These are phyloP conservation scores for Mustela nigripes DNA, from an alignment of 2,113 vertebrate species.

Conservation along the genomic window DNA sequence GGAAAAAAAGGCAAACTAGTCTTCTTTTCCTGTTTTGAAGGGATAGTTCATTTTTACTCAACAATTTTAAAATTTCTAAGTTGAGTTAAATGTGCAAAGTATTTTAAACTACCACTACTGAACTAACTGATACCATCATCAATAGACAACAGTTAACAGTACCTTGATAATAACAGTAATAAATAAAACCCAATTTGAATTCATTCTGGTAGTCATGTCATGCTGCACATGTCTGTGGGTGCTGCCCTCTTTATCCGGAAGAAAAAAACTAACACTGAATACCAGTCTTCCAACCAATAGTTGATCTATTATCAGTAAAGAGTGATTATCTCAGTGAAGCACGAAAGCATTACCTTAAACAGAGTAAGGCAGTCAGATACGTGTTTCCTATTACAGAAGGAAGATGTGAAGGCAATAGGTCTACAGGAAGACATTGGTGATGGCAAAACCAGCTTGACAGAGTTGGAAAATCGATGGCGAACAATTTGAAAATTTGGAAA, in stretches of 20 bases:
- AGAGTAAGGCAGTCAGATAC: constrained; percentile 43
- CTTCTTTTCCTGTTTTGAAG: not conserved
- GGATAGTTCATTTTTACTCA: constrained; percentile 5
- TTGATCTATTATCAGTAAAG: constrained; percentile 54
- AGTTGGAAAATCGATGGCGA: not conserved
- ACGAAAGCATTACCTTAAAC: not conserved
- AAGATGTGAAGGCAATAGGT: not conserved
- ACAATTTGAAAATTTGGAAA: not conserved
- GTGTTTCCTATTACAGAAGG: not conserved
- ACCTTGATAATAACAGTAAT: not conserved
- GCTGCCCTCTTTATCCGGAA: constrained; percentile 1
- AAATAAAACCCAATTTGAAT: constrained; percentile 31
- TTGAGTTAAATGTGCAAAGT: constrained; percentile 20
- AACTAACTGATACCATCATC: not conserved
- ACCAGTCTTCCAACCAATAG: constrained; percentile 12
- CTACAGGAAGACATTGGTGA: not conserved
- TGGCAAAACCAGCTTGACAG: not conserved
- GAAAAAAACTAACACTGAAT: not conserved
- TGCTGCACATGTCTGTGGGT: not conserved
- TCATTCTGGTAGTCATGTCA: not conserved
- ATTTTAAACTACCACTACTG: not conserved
- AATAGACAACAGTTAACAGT: not conserved
- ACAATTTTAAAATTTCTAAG: not conserved
- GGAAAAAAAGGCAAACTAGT: not conserved
- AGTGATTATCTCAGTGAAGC: constrained; percentile 52